Base-by-base conservation (phyloP, 1,140 invertebrate species). In the Chrysopa pallens region DNA sequence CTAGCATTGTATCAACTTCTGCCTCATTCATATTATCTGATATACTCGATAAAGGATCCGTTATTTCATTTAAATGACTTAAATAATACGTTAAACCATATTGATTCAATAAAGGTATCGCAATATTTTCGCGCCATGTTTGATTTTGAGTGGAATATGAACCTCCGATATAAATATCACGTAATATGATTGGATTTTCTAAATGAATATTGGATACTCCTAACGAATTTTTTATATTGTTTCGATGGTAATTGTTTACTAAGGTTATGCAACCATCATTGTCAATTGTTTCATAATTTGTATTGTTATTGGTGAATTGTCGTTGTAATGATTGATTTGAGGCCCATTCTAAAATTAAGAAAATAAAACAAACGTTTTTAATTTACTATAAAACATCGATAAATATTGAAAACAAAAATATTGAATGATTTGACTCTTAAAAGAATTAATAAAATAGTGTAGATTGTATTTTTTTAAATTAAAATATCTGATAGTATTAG, bases 151-250 rank as follows among this genome's bases (percentile, higher is more conserved):
- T 59, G 45, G 65, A 63, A 23, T 23, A 23, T 6, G 64, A 58
- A 17, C 70, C 70, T 9, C 67, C 69, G 12, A 73, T 59, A 52
- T 67, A 73, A 1, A 72, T 64, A 48, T 71, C 67, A 9, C 43
- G 28, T 31, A 8, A 8, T 35, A 28, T 27, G 27, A 4, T 12
- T 33, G 31, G n/a, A 33, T 33, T 11, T 4, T 33, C n/a, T 28
- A 8, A 9, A 23, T 12, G 33, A 35, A 4, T 27, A 4, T 6
- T 12, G 8, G 8, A 6, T 8, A 9, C 23, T 15, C 8, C 8
- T 39, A 39, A 27, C 4, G 38, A 29, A 12, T 8, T 27, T 13
- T 37, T 42, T 40, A 27, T n/a, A 14, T 27, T 17, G 38, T 28
- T 29, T 1, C 36, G 23, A 35, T 29, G 37, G 12, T 13, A 28